Base-by-base conservation (phyloP, 2,888 invertebrate species). In the Brachylomia viminalis region DNA sequence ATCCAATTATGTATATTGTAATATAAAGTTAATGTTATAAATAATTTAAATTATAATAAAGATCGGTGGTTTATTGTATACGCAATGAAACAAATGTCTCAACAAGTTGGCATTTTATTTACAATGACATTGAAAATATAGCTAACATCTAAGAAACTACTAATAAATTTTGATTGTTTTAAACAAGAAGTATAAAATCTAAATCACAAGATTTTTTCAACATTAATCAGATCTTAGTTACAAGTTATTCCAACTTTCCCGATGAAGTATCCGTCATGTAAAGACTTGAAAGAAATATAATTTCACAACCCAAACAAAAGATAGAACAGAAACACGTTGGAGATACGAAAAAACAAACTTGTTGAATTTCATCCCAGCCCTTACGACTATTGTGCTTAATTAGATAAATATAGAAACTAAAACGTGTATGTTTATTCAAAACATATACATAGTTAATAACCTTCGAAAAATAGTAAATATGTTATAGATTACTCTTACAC, bases 41-140 rank as follows among this genome's bases (percentile, higher is more conserved):
- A 87, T 82, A 86, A 83, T 80, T 84, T 87, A 86, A 87, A 89
- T 88, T 89, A 88, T 89, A 84, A 80, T 89, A 87, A 88, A 88
- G 81, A 86, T 85, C 79, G 82, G 79, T 84, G 79, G 86, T 85
- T 86, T 88, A 86, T 89, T 90, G 78, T 86, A 86, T 86, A 86
- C 74, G 83, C 85, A 94, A 94, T 94, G 89, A 94, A 94, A 95
- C 92, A 91, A 91, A 89, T 91, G 87, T 90, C 91, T 95, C 96
- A 97, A 97, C 97, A 96, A 96, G 96, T 96, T 96, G 95, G 97
- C 96, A 95, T 96, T 97, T 97, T 97, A 96, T 97, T 96, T 96
- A 96, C 96, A 97, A 95, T 95, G 95, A 96, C 95, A 96, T 95
- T 94, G 95, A 95, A 97, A 96, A 96, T 96, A 96, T 96, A 95